Conservation (phyloP, 2,113 vertebrate species). For the Casuarius casuarius region DNA sequence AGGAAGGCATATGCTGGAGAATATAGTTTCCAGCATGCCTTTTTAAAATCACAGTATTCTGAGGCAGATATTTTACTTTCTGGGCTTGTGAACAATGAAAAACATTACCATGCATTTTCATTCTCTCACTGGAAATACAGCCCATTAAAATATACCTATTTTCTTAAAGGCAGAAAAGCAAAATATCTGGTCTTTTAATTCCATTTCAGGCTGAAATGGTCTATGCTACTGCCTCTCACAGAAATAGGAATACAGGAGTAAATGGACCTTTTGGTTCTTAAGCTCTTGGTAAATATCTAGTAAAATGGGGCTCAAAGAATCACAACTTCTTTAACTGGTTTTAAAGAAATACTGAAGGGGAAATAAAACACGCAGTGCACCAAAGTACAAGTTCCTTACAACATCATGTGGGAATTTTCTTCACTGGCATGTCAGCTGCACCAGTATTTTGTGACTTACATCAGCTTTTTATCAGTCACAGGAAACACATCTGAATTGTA, state of each 20-base stretch:
- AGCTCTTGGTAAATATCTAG: neutral
- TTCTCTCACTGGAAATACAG: neutral
- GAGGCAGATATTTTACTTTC: conserved; percentile 3
- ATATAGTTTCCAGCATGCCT: neutral
- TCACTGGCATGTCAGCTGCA: neutral
- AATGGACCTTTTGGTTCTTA: neutral
- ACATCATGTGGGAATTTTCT: neutral
- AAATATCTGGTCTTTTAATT: neutral
- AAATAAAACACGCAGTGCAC: neutral
- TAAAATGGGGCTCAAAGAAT: neutral
- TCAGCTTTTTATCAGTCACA: neutral
- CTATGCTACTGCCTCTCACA: neutral
- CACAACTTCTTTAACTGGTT: neutral
- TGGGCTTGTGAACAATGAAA: neutral
- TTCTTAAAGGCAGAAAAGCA: neutral
- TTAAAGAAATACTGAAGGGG: neutral
- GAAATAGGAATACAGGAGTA: neutral
- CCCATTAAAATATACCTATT: neutral
- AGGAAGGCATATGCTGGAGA: neutral
- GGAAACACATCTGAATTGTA: neutral
- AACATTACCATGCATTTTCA: neutral
- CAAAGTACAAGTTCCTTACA: neutral
- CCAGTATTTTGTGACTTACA: neutral
- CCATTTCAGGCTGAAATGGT: neutral
- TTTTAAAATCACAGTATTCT: neutral